Percentiles rank a stretch among this genome's conserved stretches.
Conservation (phyloP, 2,888 invertebrate species). For the Aleiodes leptofemur region DNA sequence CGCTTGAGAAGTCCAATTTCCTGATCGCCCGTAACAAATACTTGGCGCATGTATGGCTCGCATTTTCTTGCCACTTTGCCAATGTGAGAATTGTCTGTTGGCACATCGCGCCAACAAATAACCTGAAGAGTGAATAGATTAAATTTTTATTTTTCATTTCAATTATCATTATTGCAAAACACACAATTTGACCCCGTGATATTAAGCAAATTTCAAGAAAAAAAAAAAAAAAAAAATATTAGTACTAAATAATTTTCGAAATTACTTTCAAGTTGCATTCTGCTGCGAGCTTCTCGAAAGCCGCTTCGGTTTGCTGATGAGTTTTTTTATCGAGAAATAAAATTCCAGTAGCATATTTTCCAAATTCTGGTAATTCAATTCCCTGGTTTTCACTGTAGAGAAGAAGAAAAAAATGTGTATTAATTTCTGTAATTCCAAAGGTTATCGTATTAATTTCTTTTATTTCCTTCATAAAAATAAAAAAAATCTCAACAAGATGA, state of each 20-base stretch:
- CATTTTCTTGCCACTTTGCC: slow-evolving; percentile 94
- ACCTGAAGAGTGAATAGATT: slow-evolving; percentile 76
- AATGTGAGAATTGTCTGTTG: slow-evolving; percentile 89
- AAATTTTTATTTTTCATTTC: slow-evolving; percentile 9
- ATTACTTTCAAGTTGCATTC: slow-evolving; percentile 84
- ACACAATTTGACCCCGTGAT: neutral
- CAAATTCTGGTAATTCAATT: slow-evolving; percentile 89
- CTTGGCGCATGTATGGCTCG: slow-evolving; percentile 98
- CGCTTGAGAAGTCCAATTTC: slow-evolving; percentile 79
- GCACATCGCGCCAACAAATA: slow-evolving; percentile 96
- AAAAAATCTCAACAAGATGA: slow-evolving; percentile 4
- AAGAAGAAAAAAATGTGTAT: slow-evolving; percentile 43
- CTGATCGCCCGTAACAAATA: slow-evolving; percentile 85
- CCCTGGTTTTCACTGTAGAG: slow-evolving; percentile 85
- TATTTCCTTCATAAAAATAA: neutral
- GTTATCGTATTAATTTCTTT: neutral
- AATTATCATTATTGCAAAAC: slow-evolving; percentile 6
- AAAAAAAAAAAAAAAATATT: too few relatives aligned
- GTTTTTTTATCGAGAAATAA: slow-evolving; percentile 93
- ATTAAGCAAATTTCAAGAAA: neutral
- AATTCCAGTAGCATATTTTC: slow-evolving; percentile 97
- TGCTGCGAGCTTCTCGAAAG: slow-evolving; percentile 88
- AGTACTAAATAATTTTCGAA: neutral
- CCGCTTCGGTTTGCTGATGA: slow-evolving; percentile 86
- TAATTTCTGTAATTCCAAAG: neutral